phyloP scores from a whole-genome alignment of 92 coral and sea anemone genomes.

The Bergia puertoricense region DNA sequence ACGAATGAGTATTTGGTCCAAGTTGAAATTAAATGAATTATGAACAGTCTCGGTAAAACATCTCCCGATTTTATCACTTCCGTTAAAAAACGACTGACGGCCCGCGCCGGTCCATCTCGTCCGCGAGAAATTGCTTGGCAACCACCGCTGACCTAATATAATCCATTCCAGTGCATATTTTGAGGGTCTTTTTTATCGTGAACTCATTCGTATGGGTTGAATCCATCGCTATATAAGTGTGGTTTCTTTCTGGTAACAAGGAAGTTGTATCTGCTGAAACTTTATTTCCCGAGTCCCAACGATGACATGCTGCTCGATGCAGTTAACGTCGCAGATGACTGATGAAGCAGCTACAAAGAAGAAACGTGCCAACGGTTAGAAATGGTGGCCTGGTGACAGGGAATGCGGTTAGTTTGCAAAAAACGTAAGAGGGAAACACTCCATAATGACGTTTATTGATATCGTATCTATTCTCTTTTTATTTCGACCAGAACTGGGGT shows the following conservation, averaged over 20 bases:
- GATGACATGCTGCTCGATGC: slow-evolving; percentile 42
- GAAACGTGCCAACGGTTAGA: neutral
- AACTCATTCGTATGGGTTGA: neutral
- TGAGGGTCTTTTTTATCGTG: neutral
- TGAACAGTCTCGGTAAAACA: neutral
- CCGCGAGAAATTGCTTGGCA: slow-evolving; percentile 1
- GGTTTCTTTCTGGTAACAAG: slow-evolving; percentile 24
- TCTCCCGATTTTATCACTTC: slow-evolving; percentile 11
- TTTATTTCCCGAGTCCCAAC: slow-evolving; percentile 29
- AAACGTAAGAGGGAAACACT: no score
- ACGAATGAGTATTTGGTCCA: slow-evolving; percentile 15
- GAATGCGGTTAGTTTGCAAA: no score
- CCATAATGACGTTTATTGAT: no score
- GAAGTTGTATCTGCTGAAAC: neutral
- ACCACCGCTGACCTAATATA: slow-evolving; percentile 16
- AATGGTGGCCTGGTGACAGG: neutral
- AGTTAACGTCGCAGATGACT: slow-evolving; percentile 16
- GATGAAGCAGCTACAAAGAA: slow-evolving; percentile 31
- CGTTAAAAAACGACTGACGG: slow-evolving; percentile 23
- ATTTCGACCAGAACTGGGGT: no score
- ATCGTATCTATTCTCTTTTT: no score
- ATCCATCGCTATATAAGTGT: neutral
- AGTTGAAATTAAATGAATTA: neutral
- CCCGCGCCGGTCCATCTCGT: slow-evolving; percentile 35
- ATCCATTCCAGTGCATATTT: neutral